Evolutionary conservation across 2,113 vertebrate genomes (phyloP).

Genomic region (Bos taurus): DNA sequence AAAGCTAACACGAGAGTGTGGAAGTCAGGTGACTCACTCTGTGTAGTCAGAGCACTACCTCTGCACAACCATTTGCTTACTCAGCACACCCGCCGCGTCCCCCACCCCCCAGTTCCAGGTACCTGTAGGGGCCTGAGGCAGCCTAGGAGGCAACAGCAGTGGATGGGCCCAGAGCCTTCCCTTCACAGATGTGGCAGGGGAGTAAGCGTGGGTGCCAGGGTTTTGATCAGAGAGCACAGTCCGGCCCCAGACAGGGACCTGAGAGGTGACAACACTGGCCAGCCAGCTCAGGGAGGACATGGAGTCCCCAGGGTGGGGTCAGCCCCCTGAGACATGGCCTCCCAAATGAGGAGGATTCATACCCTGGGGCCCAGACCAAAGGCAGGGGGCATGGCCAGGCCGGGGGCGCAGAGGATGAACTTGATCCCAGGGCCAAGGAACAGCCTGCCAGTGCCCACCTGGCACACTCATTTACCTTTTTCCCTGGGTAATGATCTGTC

Average conservation of each 20-base stretch:
- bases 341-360: background rate
- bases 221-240: background rate
- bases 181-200: background rate
- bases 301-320: background rate
- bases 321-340: background rate
- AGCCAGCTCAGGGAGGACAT: rapidly evolving
- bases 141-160: background rate
- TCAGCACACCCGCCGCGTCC: background rate
- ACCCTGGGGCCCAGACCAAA: background rate
- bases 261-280: background rate
- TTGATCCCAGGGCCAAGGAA: background rate
- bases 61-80: background rate
- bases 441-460: no score
- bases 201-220: background rate
- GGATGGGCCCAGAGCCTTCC: background rate
- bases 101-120: no score
- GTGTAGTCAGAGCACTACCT: background rate
- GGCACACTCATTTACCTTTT: background rate
- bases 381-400: background rate
- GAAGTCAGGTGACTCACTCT: background rate
- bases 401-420: background rate
- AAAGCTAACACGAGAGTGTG: rapidly evolving
- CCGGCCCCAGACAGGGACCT: no score
- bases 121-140: background rate
- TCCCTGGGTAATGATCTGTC: no score